These are phyloP conservation scores for Anguilla rostrata DNA, from an alignment of 2,113 vertebrate genomes.

Conservation along the genomic window DNA sequence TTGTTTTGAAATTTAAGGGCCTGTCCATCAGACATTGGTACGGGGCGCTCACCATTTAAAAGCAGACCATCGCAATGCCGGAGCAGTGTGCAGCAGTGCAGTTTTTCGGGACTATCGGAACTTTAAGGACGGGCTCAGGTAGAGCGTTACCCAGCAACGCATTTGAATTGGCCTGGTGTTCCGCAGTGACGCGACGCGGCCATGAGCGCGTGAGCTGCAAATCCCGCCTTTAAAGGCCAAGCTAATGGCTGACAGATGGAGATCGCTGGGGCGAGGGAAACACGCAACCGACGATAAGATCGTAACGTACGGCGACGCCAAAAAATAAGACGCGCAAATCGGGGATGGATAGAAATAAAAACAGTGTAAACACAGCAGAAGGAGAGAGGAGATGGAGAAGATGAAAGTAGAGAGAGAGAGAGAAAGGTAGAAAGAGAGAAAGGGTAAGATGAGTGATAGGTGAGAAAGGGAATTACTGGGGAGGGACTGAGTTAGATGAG, in stretches of 20 bases:
- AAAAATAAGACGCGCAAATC: background rate
- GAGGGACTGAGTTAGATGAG: too few relatives aligned
- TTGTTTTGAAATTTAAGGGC: too few relatives aligned
- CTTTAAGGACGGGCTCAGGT: background rate
- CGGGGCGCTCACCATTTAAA: background rate
- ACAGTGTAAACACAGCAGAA: background rate
- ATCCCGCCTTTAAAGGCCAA: background rate
- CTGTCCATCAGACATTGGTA: background rate
- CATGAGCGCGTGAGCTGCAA: background rate
- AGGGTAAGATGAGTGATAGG: too few relatives aligned
- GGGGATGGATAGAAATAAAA: too few relatives aligned
- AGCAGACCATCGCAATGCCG: background rate
- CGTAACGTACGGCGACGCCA: background rate
- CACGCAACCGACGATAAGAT: background rate
- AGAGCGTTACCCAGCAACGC: background rate
- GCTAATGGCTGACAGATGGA: background rate
- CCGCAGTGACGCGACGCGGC: too few relatives aligned
- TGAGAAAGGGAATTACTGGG: background rate
- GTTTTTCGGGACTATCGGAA: background rate
- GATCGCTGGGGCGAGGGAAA: conserved; percentile 7
- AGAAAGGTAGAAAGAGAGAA: background rate
- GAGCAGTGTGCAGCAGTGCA: too few relatives aligned
- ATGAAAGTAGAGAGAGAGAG: background rate
- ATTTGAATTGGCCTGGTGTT: background rate
- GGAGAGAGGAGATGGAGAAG: background rate